These are phyloP conservation scores for Agriotes lineatus DNA, from an alignment of 2,888 invertebrate species.

Conservation along the genomic window DNA sequence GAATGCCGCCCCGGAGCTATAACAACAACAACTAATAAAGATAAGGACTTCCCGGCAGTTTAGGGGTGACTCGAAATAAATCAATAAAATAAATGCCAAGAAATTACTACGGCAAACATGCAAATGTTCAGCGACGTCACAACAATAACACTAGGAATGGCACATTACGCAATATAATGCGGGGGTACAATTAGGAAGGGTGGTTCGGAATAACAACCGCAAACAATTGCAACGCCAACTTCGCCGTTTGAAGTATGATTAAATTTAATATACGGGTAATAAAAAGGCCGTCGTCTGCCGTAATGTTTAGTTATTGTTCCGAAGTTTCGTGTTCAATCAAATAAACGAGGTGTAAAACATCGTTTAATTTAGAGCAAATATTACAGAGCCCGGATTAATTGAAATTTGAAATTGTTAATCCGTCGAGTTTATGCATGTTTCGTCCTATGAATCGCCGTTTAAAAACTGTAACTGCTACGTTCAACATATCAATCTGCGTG, in stretches of 20 bases:
- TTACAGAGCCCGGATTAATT: constrained; percentile 20
- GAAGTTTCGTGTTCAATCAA: constrained; percentile 37
- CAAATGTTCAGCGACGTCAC: constrained; percentile 42
- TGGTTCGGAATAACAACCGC: constrained; percentile 44
- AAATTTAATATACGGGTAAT: constrained; percentile 46
- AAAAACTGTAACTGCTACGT: too few species aligned
- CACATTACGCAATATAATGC: constrained; percentile 45
- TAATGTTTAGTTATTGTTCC: constrained; percentile 32
- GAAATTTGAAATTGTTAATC: background rate
- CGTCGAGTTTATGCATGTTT: background rate
- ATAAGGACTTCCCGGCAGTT: constrained; percentile 26
- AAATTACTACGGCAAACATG: constrained; percentile 42
- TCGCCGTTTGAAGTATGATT: constrained; percentile 45
- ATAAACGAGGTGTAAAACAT: constrained; percentile 35
- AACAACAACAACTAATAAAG: constrained; percentile 33
- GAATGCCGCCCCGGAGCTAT: constrained; percentile 13
- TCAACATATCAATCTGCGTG: too few species aligned
- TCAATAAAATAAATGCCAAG: constrained; percentile 41
- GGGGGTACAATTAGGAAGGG: constrained; percentile 44
- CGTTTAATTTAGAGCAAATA: constrained; percentile 30
- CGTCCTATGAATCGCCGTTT: background rate
- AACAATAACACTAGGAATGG: constrained; percentile 45
- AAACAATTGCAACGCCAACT: constrained; percentile 44
- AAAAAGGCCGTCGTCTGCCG: constrained; percentile 34
- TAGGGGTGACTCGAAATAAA: constrained; percentile 32